Conservation (phyloP, 2,797 vertebrate species). For the Acanthurus leucopareius region DNA sequence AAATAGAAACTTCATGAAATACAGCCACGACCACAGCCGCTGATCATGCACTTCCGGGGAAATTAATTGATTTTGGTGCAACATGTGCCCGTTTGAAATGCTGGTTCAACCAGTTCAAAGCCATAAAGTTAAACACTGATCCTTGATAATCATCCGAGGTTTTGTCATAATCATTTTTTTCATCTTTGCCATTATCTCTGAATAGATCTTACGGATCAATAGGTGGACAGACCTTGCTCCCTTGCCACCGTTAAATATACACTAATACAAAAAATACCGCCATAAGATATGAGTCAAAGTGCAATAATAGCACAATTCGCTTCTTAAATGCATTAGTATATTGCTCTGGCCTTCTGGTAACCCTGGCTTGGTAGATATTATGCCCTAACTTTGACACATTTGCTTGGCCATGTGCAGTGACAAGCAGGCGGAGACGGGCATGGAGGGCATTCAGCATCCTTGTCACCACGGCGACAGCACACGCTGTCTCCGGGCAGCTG, state of each 20-base stretch:
- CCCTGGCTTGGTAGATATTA: neutral
- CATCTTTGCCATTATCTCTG: neutral
- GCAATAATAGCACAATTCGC: conserved; percentile 19
- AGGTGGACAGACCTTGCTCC: neutral
- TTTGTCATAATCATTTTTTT: conserved; percentile 10
- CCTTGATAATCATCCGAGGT: neutral
- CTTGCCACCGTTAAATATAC: conserved; percentile 2
- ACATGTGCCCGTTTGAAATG: neutral
- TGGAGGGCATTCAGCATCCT: conserved; percentile 43
- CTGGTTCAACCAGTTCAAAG: neutral
- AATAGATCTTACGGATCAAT: neutral
- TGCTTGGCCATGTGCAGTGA: conserved; percentile 1
- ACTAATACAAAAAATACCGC: neutral
- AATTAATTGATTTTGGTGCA: neutral
- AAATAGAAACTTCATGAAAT: neutral
- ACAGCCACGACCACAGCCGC: neutral
- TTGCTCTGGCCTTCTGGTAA: conserved; percentile 13
- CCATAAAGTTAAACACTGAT: neutral
- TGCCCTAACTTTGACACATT: neutral
- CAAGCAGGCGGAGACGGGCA: conserved; percentile 34
- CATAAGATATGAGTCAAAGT: conserved; percentile 1
- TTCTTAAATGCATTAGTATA: neutral
- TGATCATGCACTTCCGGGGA: neutral
- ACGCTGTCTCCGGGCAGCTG: conserved; percentile 28
- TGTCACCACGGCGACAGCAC: neutral